Evolutionary conservation across 1,140 invertebrate species (phyloP).

Genomic region (Venustaconcha ellipsiformis): DNA sequence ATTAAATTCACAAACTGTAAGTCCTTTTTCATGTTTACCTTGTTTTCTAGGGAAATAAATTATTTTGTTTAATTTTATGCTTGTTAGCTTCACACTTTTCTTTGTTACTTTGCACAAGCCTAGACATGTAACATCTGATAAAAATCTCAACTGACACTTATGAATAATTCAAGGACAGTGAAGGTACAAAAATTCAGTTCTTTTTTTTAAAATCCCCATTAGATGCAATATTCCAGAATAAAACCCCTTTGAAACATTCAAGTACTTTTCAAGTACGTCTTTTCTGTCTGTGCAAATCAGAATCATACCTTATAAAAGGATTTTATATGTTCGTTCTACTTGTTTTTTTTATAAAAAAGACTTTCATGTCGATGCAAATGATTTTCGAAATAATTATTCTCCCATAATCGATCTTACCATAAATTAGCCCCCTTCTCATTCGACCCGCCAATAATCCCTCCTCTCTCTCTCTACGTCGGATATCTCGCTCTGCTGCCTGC

Average conservation of each 20-base stretch:
- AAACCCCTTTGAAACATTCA: background rate
- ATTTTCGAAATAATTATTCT: background rate
- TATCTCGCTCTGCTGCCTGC: slow-evolving; percentile 86
- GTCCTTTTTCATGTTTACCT: too few species aligned
- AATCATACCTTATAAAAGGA: background rate
- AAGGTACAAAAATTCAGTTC: too few species aligned
- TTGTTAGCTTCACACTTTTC: too few species aligned
- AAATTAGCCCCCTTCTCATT: slow-evolving; percentile 76
- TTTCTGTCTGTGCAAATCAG: background rate
- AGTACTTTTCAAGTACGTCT: background rate
- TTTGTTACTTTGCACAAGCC: too few species aligned
- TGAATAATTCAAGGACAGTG: too few species aligned
- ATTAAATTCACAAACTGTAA: too few species aligned
- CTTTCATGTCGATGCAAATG: background rate
- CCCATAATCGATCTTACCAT: slow-evolving; percentile 64
- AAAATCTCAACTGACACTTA: too few species aligned
- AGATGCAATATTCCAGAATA: background rate
- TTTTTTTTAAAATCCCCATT: too few species aligned
- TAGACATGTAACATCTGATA: too few species aligned
- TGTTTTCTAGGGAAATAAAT: too few species aligned
- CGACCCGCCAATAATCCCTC: slow-evolving; percentile 82
- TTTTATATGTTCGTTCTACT: too few species aligned
- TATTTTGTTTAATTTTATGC: too few species aligned
- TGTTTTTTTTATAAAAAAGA: background rate
- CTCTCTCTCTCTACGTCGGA: slow-evolving; percentile 87